These are phyloP conservation scores for Drosophila ochracea DNA, from an alignment of 2,888 invertebrate genomes.

Conservation along the genomic window DNA sequence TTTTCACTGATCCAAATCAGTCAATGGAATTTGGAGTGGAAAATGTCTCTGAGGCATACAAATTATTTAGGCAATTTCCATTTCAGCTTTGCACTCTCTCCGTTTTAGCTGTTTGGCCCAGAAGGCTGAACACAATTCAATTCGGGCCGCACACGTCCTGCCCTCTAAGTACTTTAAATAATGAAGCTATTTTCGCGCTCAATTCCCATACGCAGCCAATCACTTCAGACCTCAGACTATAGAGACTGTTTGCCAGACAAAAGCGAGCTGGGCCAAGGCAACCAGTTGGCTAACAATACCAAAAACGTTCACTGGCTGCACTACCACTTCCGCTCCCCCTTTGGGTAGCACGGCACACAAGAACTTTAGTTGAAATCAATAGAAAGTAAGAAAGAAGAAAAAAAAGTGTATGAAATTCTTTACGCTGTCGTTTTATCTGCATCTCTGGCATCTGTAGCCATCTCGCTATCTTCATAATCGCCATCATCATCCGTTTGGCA, in stretches of 20 bases:
- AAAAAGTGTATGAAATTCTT: conserved; percentile 28
- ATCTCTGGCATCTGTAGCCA: conserved; percentile 41
- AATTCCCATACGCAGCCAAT: conserved; percentile 78
- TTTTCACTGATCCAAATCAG: conserved; percentile 34
- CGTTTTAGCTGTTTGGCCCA: conserved; percentile 33
- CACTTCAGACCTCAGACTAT: conserved; percentile 59
- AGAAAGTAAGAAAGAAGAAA: conserved; percentile 22
- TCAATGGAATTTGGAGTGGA: conserved; percentile 21
- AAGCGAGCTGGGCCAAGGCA: conserved; percentile 31
- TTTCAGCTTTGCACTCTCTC: conserved; percentile 49
- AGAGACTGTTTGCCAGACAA: conserved; percentile 17
- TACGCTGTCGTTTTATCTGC: conserved; percentile 63
- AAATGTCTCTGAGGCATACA: conserved; percentile 61
- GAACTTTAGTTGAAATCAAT: conserved; percentile 71
- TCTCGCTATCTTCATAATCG: conserved; percentile 71
- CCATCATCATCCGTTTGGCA: conserved; percentile 70
- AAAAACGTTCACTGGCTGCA: conserved; percentile 25
- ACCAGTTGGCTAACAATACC: conserved; percentile 63
- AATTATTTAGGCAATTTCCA: conserved; percentile 76
- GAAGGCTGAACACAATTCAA: conserved; percentile 63
- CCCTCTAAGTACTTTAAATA: conserved; percentile 75
- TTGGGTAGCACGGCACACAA: conserved; percentile 14
- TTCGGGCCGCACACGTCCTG: conserved; percentile 26
- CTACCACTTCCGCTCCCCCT: conserved; percentile 2
- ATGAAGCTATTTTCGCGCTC: conserved; percentile 79